A percentile compares a stretch with the other conserved stretches of the same genome.
phyloP scores from a whole-genome alignment of 2,888 invertebrate species.

The Exocentrus adspersus region DNA sequence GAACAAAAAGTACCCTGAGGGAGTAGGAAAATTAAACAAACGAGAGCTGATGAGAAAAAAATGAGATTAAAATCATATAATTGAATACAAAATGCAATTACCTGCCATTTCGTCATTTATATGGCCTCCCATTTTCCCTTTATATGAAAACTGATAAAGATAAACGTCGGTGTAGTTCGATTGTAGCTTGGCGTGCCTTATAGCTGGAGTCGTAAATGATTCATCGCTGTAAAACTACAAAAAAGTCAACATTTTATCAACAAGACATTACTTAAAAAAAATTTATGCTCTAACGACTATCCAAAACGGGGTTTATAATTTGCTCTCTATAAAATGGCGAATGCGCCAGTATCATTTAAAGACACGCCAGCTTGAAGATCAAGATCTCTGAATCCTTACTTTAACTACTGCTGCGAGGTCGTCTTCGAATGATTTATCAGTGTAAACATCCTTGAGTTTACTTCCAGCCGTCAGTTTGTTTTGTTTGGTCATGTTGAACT shows the following conservation, averaged over 20 bases:
- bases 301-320: too few species aligned
- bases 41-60: too few species aligned
- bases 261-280: too few species aligned
- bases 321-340: too few species aligned
- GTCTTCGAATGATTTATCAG: not conserved
- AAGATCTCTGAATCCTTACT: too few species aligned
- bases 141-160: conserved; percentile 27
- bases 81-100: not conserved
- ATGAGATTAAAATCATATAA: not conserved
- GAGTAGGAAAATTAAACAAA: too few species aligned
- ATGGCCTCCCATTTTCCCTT: conserved; percentile 15
- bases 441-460: conserved; percentile 8
- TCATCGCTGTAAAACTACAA: conserved; percentile 22
- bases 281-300: too few species aligned
- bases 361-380: too few species aligned
- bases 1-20: too few species aligned
- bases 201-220: conserved; percentile 11
- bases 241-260: too few species aligned
- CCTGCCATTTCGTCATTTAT: not conserved
- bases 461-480: not conserved
- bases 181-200: conserved; percentile 14
- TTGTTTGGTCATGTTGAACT: not conserved
- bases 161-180: conserved; percentile 29
- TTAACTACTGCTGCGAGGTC: not conserved
- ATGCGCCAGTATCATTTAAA: too few species aligned